Percentiles rank a stretch among this genome's conserved stretches.
Conservation (phyloP, 2,797 vertebrate genomes). For the Thaleichthys pacificus region DNA sequence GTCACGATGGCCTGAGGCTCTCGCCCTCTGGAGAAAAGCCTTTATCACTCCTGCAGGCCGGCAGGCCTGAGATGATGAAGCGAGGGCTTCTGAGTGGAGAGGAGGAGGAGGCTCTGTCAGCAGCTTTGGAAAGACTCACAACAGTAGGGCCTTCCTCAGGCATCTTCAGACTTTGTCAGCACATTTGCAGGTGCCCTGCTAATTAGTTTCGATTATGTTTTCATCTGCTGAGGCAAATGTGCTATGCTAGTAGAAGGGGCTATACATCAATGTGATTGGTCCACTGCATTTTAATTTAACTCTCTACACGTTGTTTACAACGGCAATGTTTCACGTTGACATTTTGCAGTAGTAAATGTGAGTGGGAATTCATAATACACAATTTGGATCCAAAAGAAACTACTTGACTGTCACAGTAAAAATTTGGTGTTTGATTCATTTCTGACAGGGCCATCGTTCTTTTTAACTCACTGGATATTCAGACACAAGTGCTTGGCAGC, state of each 20-base stretch:
- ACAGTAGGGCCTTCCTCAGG: too few relatives aligned
- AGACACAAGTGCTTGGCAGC: slow-evolving; percentile 20
- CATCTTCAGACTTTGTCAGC: slow-evolving; percentile 5
- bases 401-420: slow-evolving; percentile 20
- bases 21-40: background rate
- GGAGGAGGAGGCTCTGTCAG: slow-evolving; percentile 33
- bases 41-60: background rate
- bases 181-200: slow-evolving; percentile 25
- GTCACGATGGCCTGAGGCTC: background rate
- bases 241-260: slow-evolving; percentile 17
- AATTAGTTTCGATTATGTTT: background rate
- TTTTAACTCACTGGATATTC: slow-evolving; percentile 21
- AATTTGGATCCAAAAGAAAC: background rate
- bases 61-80: background rate
- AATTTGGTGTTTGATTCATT: slow-evolving; percentile 29
- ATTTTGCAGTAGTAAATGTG: background rate
- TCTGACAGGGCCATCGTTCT: slow-evolving; percentile 26
- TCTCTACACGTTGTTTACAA: slow-evolving; percentile 14
- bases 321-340: background rate
- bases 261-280: slow-evolving; percentile 27
- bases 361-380: slow-evolving; percentile 24
- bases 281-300: slow-evolving; percentile 17
- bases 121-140: slow-evolving; percentile 31
- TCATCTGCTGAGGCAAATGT: slow-evolving; percentile 20
- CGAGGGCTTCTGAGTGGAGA: background rate